phyloP scores from a whole-genome alignment of 2,113 vertebrate species.

The Cynoglossus semilaevis region DNA sequence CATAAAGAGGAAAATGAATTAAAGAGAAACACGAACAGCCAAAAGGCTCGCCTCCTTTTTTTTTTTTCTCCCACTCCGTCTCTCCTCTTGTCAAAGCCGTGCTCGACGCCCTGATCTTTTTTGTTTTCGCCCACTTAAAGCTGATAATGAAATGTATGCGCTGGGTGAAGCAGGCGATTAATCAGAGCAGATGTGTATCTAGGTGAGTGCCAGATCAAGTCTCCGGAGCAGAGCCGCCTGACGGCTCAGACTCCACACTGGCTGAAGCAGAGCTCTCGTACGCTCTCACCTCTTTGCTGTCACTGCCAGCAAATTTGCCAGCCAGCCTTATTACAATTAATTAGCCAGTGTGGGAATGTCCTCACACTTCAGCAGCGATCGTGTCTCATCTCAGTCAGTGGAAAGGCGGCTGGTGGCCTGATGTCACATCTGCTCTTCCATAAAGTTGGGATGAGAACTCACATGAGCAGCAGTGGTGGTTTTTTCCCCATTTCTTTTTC shows the following conservation, averaged over 20 bases:
- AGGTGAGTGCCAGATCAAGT: constrained; percentile 69
- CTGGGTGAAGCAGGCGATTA: constrained; percentile 86
- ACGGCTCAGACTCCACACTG: constrained; percentile 40
- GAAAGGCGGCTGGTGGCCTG: constrained; percentile 56
- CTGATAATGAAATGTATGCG: constrained; percentile 90
- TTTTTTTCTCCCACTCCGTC: constrained; percentile 8
- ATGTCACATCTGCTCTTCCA: constrained; percentile 51
- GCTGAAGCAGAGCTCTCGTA: constrained; percentile 36
- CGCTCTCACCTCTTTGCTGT: constrained; percentile 54
- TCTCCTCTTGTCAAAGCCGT: constrained; percentile 10
- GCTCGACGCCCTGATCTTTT: constrained; percentile 79
- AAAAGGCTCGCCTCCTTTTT: constrained; percentile 7
- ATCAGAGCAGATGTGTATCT: constrained; percentile 90
- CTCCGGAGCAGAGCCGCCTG: constrained; percentile 63
- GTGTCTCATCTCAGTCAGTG: constrained; percentile 48
- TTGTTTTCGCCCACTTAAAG: constrained; percentile 90
- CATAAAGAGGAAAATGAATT: constrained; percentile 11
- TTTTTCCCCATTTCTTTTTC: neutral
- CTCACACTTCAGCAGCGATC: constrained; percentile 67
- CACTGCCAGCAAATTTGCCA: constrained; percentile 46
- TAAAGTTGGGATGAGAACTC: constrained; percentile 57
- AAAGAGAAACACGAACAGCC: constrained; percentile 3
- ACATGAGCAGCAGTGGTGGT: constrained; percentile 13
- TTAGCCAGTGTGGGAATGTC: constrained; percentile 70
- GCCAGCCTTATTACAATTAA: constrained; percentile 73